A percentile compares a stretch with the other conserved stretches of the same genome.
Evolutionary conservation across 1,140 invertebrate genomes (phyloP).

Genomic region (Plutomurus gul): DNA sequence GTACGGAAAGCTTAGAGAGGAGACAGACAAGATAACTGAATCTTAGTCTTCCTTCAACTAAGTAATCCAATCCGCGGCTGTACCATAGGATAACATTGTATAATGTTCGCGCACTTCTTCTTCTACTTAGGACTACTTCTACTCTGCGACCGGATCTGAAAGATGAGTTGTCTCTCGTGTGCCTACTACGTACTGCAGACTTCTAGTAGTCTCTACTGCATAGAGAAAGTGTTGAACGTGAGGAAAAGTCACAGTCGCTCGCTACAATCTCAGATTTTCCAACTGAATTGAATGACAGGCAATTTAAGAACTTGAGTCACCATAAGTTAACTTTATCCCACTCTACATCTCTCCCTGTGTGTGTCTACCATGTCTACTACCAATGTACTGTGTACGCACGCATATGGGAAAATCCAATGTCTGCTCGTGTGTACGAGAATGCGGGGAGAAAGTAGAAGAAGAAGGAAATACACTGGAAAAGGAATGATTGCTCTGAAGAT

Average conservation of each 20-base stretch:
- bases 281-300: slow-evolving; percentile 2
- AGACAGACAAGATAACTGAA: background rate
- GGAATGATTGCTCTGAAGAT: background rate
- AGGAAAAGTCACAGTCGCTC: background rate
- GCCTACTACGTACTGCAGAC: too few relatives aligned
- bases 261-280: background rate
- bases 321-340: background rate
- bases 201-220: background rate
- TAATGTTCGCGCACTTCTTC: too few relatives aligned
- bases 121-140: too few relatives aligned
- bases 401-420: background rate
- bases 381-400: background rate
- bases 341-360: background rate
- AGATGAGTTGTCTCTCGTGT: too few relatives aligned
- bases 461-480: background rate
- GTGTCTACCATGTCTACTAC: background rate
- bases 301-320: slow-evolving; percentile 10
- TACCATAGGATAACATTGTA: too few relatives aligned
- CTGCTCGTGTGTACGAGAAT: background rate
- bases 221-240: background rate
- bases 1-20: background rate
- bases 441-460: background rate
- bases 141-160: too few relatives aligned
- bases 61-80: too few relatives aligned
- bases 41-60: background rate